Base-by-base conservation (phyloP, 1,140 invertebrate genomes). In the Temnothorax nylanderi region DNA sequence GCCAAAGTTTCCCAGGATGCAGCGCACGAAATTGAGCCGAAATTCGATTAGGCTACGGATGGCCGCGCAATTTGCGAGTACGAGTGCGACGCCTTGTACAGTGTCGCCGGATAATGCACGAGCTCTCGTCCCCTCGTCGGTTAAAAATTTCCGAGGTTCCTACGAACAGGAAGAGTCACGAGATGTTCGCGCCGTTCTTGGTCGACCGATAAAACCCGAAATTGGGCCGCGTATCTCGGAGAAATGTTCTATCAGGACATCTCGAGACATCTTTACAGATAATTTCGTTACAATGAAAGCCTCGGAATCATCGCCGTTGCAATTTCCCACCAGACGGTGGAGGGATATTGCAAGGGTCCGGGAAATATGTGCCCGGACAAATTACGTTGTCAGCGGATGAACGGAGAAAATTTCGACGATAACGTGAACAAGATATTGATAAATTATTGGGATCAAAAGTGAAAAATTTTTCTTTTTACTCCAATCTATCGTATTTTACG, bases 31-130 rank as follows among this genome's bases (percentile, higher is more conserved):
- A 92, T 90, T 91, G 86, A 85, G 85, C 65, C 58, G 44, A 84
- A 91, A 92, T 87, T 88, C 87, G 86, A 91, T 91, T 90, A 90
- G 78, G 13, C 37, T 64, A n/a, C 44, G 72, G 47, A 13, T 47
- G 54, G 34, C 32, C 41, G 32, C 16, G 32, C 60, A 49, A 76
- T 81, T 75, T 75, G 47, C n/a, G 60, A 44, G 37, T 16, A 21
- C 51, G 18, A 51, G 58, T 34, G 85, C 76, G 51, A 62, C 78
- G n/a, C 60, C 41, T 80, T 51, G 37, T 60, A 71, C 1, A 26
- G 54, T 16, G 18, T 64, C 64, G 37, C 74, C 44, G 65, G 41
- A 85, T 54, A 44, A 76, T 41, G 47, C 26, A 56, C 16, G 60
- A 65, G 34, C 16, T 37, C 54, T 18, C 54, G 54, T 41, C n/a